These are phyloP conservation scores for Fissipunctia ypsillon DNA, from an alignment of 2,888 invertebrate genomes.

Conservation along the genomic window DNA sequence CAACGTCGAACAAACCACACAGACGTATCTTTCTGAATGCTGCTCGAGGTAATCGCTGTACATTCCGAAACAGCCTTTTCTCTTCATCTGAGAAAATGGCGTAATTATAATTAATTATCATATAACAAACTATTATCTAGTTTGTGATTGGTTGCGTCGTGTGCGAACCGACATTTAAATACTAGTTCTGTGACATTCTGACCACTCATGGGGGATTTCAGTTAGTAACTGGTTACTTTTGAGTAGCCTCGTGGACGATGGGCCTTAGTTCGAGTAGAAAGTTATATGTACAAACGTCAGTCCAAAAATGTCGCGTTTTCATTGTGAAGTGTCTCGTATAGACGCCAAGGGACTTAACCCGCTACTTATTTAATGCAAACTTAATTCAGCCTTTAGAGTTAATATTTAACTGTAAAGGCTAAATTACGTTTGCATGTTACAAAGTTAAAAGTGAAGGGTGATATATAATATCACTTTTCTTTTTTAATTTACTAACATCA, in stretches of 20 bases:
- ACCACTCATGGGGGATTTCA: background rate
- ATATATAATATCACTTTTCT: background rate
- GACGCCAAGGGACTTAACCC: background rate
- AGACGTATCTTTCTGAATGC: slow-evolving; percentile 17
- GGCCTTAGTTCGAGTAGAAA: background rate
- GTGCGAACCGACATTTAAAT: background rate
- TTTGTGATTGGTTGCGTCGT: background rate
- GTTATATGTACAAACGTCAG: background rate
- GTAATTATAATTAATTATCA: background rate
- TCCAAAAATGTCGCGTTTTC: background rate
- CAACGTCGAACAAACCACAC: slow-evolving; percentile 15
- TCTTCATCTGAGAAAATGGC: background rate
- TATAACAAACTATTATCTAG: background rate
- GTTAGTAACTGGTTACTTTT: background rate
- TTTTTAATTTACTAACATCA: background rate
- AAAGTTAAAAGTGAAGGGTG: too few species aligned
- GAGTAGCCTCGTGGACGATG: background rate
- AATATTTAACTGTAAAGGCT: too few species aligned
- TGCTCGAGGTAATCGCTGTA: slow-evolving; percentile 24
- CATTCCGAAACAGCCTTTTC: slow-evolving; percentile 6
- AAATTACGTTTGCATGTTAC: too few species aligned
- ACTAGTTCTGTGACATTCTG: too few species aligned
- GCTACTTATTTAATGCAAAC: background rate
- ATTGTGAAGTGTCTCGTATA: too few species aligned
- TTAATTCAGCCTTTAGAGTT: background rate